Percentiles rank a stretch among this genome's conserved stretches.
phyloP scores from a whole-genome alignment of 2,113 vertebrate genomes.

The Pyxicephalus adspersus region DNA sequence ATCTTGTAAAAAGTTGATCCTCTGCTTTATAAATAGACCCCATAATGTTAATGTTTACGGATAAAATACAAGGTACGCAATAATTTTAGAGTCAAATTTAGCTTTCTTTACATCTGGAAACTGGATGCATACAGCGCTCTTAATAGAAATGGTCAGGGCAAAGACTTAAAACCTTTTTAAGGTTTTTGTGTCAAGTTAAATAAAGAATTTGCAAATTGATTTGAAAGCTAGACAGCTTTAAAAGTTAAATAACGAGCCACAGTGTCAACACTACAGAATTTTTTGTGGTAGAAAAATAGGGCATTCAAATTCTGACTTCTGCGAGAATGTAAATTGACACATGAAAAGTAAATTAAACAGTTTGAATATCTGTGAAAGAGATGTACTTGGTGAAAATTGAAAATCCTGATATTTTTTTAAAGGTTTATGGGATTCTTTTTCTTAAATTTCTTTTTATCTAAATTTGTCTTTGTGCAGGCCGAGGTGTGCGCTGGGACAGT shows the following conservation, averaged over 20 bases:
- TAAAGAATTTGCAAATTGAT: background rate
- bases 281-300: background rate
- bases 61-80: background rate
- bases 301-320: background rate
- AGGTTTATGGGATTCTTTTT: background rate
- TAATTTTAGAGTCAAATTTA: constrained; percentile 15
- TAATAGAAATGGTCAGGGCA: background rate
- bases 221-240: background rate
- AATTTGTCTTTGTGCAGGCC: constrained; percentile 73
- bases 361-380: background rate
- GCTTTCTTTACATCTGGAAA: background rate
- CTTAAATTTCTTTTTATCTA: background rate
- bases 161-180: background rate
- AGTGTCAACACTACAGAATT: background rate
- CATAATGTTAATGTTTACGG: background rate
- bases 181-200: constrained; percentile 33
- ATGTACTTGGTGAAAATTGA: background rate
- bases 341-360: background rate
- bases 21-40: too few species aligned
- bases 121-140: background rate
- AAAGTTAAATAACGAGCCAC: constrained; percentile 9
- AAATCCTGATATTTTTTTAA: background rate
- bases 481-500: constrained; percentile 96
- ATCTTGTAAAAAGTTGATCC: too few species aligned
- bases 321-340: background rate